These are phyloP conservation scores for Ctenopoma kingsleyae DNA, from an alignment of 2,797 vertebrate species.

Conservation along the genomic window DNA sequence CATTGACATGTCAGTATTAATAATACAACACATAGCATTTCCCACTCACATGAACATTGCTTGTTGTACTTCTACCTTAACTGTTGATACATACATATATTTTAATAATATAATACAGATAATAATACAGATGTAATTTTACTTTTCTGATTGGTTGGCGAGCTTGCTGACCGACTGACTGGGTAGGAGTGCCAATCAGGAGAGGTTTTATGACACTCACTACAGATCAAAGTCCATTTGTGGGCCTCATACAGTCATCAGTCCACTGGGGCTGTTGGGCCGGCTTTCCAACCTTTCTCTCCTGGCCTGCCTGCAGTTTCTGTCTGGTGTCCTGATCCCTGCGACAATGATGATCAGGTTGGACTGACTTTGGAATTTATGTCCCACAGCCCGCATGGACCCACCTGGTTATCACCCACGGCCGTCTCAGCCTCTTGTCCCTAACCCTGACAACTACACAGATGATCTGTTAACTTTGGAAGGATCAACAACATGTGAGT, in stretches of 20 bases:
- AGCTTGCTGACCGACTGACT: slow-evolving; percentile 42
- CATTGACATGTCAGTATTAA: background rate
- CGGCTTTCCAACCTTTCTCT: slow-evolving; percentile 54
- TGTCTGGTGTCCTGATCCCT: slow-evolving; percentile 52
- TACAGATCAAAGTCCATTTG: slow-evolving; percentile 82
- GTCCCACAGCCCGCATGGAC: slow-evolving; percentile 73
- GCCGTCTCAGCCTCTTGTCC: slow-evolving; percentile 47
- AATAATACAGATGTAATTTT: background rate
- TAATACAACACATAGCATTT: no score
- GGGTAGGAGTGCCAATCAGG: slow-evolving; percentile 85
- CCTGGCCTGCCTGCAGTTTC: slow-evolving; percentile 53
- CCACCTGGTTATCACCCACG: slow-evolving; percentile 58
- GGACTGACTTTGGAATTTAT: slow-evolving; percentile 48
- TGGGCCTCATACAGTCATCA: slow-evolving; percentile 74
- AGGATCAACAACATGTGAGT: slow-evolving; percentile 82
- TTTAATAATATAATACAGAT: no score
- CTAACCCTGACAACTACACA: slow-evolving; percentile 42
- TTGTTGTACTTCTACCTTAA: background rate
- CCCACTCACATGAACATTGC: background rate
- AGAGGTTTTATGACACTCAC: slow-evolving; percentile 83
- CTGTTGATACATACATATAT: background rate
- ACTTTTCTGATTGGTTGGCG: slow-evolving; percentile 22
- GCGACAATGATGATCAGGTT: slow-evolving; percentile 61
- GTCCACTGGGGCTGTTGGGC: slow-evolving; percentile 65
- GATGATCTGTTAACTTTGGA: slow-evolving; percentile 63